These are phyloP conservation scores for Sula dactylatra DNA, from an alignment of 2,113 vertebrate genomes.

Conservation along the genomic window DNA sequence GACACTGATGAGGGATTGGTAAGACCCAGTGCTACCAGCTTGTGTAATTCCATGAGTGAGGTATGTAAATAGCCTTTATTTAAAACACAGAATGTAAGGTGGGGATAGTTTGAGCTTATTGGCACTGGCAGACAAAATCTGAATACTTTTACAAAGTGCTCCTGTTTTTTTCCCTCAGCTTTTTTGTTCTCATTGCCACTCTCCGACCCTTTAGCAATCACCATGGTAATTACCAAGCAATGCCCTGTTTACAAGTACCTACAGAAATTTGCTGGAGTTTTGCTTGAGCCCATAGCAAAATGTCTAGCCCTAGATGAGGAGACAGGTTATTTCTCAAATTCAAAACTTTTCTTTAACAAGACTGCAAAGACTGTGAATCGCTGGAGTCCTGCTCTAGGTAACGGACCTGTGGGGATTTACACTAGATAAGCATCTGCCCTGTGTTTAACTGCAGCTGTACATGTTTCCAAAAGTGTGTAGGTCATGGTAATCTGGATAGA, in stretches of 20 bases:
- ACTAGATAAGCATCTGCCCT: background rate
- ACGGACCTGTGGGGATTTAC: background rate
- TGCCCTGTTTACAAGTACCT: constrained; percentile 11
- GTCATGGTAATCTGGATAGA: background rate
- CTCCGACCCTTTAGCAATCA: constrained; percentile 9
- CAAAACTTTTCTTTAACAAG: background rate
- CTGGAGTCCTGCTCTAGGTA: background rate
- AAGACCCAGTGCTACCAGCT: background rate
- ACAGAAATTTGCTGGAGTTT: constrained; percentile 2
- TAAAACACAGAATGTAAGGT: background rate
- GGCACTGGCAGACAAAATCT: background rate
- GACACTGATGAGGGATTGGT: background rate
- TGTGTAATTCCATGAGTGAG: background rate
- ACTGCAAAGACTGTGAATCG: background rate
- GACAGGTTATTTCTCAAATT: background rate
- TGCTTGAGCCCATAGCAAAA: background rate
- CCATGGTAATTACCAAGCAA: constrained; percentile 15
- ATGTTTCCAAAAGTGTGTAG: background rate
- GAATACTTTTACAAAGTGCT: constrained; percentile 17
- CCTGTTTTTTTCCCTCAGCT: background rate
- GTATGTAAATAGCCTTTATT: background rate
- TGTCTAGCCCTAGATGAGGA: background rate
- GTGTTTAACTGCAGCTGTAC: background rate
- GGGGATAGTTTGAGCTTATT: background rate
- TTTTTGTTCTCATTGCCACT: background rate